Conservation (phyloP, 30 jellyfish, hydroid and myxozoan species). For the Aurelia sp. region DNA sequence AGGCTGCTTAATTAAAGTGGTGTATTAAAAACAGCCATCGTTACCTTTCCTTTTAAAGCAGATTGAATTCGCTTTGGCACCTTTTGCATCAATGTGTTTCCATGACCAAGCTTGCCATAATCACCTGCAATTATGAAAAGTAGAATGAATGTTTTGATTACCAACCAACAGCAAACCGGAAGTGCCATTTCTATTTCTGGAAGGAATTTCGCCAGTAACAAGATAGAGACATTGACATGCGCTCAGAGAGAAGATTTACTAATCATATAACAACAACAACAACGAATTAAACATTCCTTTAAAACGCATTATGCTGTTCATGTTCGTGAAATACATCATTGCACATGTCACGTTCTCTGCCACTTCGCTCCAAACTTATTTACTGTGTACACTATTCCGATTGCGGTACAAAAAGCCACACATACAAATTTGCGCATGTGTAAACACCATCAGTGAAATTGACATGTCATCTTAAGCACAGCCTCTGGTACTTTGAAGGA, state of each 20-base stretch:
- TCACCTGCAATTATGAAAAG: constrained; percentile 61
- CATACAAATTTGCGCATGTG: not conserved
- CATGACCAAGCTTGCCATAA: constrained; percentile 98
- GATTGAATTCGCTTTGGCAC: constrained; percentile 90
- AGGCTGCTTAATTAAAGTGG: too few species aligned
- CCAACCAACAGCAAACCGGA: not conserved
- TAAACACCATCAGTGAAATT: not conserved
- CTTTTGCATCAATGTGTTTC: constrained; percentile 87
- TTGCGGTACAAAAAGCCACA: too few species aligned
- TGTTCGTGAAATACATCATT: constrained; percentile 53
- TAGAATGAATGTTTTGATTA: too few species aligned
- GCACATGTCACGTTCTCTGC: not conserved
- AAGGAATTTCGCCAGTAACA: too few species aligned
- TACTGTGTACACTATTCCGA: too few species aligned
- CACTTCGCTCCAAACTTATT: too few species aligned
- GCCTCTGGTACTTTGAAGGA: too few species aligned
- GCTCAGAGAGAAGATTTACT: constrained; percentile 68
- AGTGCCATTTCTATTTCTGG: too few species aligned
- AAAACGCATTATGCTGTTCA: not conserved
- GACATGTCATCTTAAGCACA: too few species aligned
- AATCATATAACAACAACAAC: constrained; percentile 10
- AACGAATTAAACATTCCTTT: not conserved
- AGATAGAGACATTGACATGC: not conserved
- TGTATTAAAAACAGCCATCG: too few species aligned
- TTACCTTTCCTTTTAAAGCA: constrained; percentile 79